Evolutionary conservation across 1,140 invertebrate species (phyloP).

Genomic region (Papilio machaon): DNA sequence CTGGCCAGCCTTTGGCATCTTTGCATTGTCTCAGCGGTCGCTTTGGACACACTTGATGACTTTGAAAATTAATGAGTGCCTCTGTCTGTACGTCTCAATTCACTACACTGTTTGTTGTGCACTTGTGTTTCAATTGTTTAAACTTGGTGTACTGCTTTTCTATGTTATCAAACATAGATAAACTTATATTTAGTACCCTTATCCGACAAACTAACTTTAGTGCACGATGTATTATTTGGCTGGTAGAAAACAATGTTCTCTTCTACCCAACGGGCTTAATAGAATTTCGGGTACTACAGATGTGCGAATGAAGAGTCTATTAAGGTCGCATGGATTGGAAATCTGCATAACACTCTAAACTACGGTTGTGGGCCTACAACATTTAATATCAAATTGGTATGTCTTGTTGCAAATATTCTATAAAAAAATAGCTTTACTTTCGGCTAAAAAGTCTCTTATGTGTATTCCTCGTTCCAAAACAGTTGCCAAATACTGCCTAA

Average conservation of each 20-base stretch:
- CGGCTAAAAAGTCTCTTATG: background rate
- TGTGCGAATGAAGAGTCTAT: too few relatives aligned
- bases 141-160: constrained; percentile 38
- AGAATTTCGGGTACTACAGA: too few relatives aligned
- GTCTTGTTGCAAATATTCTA: background rate
- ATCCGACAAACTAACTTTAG: too few relatives aligned
- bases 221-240: too few relatives aligned
- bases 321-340: too few relatives aligned
- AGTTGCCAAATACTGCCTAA: background rate
- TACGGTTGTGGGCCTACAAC: too few relatives aligned
- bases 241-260: too few relatives aligned
- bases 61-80: constrained; percentile 72
- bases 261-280: too few relatives aligned
- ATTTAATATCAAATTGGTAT: too few relatives aligned
- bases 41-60: constrained; percentile 58
- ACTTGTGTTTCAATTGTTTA: constrained; percentile 49
- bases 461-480: background rate
- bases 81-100: constrained; percentile 62
- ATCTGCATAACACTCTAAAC: too few relatives aligned
- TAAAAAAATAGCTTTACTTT: background rate
- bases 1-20: constrained; percentile 62
- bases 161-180: background rate
- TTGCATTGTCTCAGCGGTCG: constrained; percentile 54
- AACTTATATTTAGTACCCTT: background rate
- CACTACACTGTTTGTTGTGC: constrained; percentile 50